Evolutionary conservation across 2,888 invertebrate genomes (phyloP), one percentile per base, ranked within the genome.

Genomic region (Heliconius ismenius): DNA sequence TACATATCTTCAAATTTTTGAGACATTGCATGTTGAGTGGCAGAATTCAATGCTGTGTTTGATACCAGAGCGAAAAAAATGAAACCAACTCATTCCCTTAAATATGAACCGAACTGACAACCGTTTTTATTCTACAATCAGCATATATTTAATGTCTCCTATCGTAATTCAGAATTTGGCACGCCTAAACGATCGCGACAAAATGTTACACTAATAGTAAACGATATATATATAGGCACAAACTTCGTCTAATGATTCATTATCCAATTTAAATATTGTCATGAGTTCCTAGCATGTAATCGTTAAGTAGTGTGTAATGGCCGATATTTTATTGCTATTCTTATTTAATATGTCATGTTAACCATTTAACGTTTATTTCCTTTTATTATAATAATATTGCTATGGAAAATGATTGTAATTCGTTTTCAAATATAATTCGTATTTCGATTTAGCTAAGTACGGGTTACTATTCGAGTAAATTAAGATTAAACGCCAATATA

Each of bases 151-250:
- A 28, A 54, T 36, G 24, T 67, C 43, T 4, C 3, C 11, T 15
- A 28, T 36, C 64, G 49, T 64, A 76, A 64, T 72, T 72, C 70
- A 76, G 76, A 76, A 58, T 72, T 76, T 54, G 70, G 54, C 36
- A 63, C 54, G 11, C 26, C 64, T 64, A 58, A 54, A 64, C 58
- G 24, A 76, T 49, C 49, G 70, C 64, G 28, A 39, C 58, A 54
- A 65, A 72, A 32, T 18, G 43, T 76, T 64, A 72, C 58, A 21
- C 65, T 76, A 72, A 24, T 24, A 36, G 58, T 60, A 54, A 72
- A 76, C 49, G 62, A 75, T 70, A 70, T 62, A 60, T 24, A 78
- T 65, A 15, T 67, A 67, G 78, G 74, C 76, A 78, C 78, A 63
- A 73, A 74, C 26, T 70, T 76, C 58, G 63, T 36, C 58, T 73